Conservation (phyloP, 2,797 vertebrate species). For the Psittacula derbiana region DNA sequence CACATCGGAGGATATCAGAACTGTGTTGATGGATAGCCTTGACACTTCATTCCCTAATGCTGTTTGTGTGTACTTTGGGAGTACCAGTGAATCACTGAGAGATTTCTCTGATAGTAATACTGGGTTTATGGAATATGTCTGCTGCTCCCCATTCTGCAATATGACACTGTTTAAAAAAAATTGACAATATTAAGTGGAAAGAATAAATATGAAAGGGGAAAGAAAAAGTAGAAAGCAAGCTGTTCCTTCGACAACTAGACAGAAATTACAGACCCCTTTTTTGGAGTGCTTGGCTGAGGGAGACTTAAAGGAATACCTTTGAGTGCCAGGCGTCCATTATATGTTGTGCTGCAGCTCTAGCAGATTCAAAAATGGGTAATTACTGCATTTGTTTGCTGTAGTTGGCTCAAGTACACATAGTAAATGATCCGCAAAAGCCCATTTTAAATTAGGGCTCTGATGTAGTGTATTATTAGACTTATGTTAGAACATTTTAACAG, state of each 20-base stretch:
- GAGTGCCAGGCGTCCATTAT: neutral
- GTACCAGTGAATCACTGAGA: neutral
- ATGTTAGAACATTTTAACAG: neutral
- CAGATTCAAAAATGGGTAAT: neutral
- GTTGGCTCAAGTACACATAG: neutral
- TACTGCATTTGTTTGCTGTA: neutral
- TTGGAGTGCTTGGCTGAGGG: neutral
- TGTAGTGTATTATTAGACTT: neutral
- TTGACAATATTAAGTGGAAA: neutral
- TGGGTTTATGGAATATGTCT: neutral
- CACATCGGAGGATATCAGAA: neutral
- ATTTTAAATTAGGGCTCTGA: neutral
- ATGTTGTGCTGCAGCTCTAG: neutral
- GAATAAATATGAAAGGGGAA: neutral
- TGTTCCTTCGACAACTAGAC: neutral
- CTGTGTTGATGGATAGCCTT: neutral
- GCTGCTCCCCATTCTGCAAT: neutral
- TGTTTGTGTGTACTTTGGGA: neutral
- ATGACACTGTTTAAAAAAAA: neutral
- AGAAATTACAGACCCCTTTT: neutral
- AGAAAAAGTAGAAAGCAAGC: neutral
- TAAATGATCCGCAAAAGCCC: neutral
- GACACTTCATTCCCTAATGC: neutral
- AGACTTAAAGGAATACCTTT: neutral
- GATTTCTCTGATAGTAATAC: neutral